Conservation (phyloP, 2,797 vertebrate genomes). For the Clarias platycephalus region DNA sequence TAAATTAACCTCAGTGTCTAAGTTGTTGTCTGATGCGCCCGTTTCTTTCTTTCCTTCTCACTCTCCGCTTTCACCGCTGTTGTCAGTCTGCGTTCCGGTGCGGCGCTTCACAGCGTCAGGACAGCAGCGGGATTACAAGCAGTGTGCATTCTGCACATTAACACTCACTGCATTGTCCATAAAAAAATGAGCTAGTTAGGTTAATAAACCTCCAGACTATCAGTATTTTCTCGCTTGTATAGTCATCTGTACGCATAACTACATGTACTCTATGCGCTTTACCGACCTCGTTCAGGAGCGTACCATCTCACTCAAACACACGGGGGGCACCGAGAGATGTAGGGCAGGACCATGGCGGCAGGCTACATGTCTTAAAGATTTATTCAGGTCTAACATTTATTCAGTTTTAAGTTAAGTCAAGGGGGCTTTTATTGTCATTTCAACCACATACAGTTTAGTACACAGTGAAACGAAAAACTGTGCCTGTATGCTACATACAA, state of each 20-base stretch:
- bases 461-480: too few species aligned
- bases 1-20: background rate
- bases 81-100: background rate
- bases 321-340: slow-evolving; percentile 43
- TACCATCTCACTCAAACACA: slow-evolving; percentile 46
- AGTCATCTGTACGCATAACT: slow-evolving; percentile 24
- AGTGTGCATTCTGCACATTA: background rate
- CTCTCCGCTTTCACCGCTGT: background rate
- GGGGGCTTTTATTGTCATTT: too few species aligned
- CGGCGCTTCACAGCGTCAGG: background rate
- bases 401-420: too few species aligned
- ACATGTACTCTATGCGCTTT: slow-evolving; percentile 14
- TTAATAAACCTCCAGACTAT: background rate
- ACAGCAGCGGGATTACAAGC: background rate
- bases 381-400: too few species aligned
- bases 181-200: background rate
- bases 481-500: too few species aligned
- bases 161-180: background rate
- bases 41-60: background rate
- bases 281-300: slow-evolving; percentile 44
- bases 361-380: background rate
- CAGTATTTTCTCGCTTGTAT: background rate
- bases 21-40: background rate
- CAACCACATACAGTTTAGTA: too few species aligned
- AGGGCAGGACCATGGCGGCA: slow-evolving; percentile 33